phyloP scores from a whole-genome alignment of 1,140 invertebrate genomes.

The Drosophila guanche region DNA sequence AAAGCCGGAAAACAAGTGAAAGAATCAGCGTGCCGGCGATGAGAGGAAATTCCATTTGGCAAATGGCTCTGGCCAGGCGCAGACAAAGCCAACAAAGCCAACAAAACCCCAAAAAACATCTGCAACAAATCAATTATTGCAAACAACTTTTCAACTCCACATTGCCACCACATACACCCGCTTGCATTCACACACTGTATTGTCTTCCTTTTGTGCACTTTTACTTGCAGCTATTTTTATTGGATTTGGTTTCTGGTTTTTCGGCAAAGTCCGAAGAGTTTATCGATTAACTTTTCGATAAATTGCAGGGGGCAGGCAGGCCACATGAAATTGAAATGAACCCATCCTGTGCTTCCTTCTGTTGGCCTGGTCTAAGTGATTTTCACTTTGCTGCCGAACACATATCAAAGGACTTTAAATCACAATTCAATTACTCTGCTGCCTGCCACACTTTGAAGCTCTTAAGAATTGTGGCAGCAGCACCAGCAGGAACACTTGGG shows the following conservation, averaged over 20 bases:
- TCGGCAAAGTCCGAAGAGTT: conserved; percentile 11
- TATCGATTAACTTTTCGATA: conserved; percentile 69
- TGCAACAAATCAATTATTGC: conserved; percentile 76
- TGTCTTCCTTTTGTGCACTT: conserved; percentile 3
- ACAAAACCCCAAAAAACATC: conserved; percentile 60
- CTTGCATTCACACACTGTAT: neutral
- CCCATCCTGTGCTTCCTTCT: conserved; percentile 5
- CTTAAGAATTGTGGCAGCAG: conserved; percentile 46
- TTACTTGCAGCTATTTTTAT: conserved; percentile 64
- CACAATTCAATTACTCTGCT: conserved; percentile 73
- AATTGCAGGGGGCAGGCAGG: conserved; percentile 12
- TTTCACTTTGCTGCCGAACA: conserved; percentile 39
- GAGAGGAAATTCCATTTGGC: conserved; percentile 38
- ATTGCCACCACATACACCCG: neutral
- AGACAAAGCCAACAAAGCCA: conserved; percentile 44
- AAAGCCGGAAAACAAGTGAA: conserved; percentile 4
- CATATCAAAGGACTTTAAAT: conserved; percentile 79
- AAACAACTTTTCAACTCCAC: conserved; percentile 63
- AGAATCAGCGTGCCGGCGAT: conserved; percentile 2
- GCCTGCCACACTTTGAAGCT: conserved; percentile 36
- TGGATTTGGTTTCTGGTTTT: conserved; percentile 47
- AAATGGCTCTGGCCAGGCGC: conserved; percentile 52
- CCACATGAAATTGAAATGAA: conserved; percentile 37
- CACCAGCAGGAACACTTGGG: neutral
- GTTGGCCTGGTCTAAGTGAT: conserved; percentile 41